Evolutionary conservation across 2,113 vertebrate genomes (phyloP), one percentile per base, ranked within the genome.

Genomic region (Solea senegalensis): DNA sequence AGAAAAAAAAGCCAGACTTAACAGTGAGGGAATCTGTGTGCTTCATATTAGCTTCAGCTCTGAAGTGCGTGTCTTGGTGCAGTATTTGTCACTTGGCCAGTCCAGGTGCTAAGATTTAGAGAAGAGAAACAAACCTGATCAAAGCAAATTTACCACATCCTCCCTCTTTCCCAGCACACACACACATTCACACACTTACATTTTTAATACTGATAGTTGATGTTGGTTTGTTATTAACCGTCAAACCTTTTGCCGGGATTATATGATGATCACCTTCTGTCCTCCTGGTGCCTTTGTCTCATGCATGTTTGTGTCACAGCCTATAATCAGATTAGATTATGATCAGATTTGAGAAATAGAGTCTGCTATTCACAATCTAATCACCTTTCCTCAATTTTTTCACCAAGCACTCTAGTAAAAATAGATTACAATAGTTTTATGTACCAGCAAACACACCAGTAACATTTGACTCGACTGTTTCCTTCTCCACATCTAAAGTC

Each of bases 91-190:
- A 13, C 45, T 57, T 28, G 57, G 26, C 75, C 74, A 58, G 21
- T 1, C 21, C 71, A 64, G 85, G 86, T 88, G 84, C 77, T 21
- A 76, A 55, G 52, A 65, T 7, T 58, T 57, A 81, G 71, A 61
- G 72, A 6, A 78, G 72, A 78, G 71, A 84, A 85, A 84, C 79
- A 68, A 56, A 82, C 59, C 66, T 82, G 84, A 83, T 69, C 72
- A 82, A 54, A 15, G 41, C 59, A 78, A 64, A 69, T 76, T 86
- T 69, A 89, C 85, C 87, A 85, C 80, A 83, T 85, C 82, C 87
- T 71, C 72, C 69, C 41, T 52, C 46, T 60, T 57, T 14, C 50
- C 41, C 59, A 69, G 16, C 16, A 56, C 21, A 44, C 57, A 64
- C 56, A 65, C 41, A 40, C 61, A 80, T 34, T 34, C 56, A 65